Evolutionary conservation across 2,797 vertebrate species (phyloP).

Genomic region (Phoxinus dragarum): DNA sequence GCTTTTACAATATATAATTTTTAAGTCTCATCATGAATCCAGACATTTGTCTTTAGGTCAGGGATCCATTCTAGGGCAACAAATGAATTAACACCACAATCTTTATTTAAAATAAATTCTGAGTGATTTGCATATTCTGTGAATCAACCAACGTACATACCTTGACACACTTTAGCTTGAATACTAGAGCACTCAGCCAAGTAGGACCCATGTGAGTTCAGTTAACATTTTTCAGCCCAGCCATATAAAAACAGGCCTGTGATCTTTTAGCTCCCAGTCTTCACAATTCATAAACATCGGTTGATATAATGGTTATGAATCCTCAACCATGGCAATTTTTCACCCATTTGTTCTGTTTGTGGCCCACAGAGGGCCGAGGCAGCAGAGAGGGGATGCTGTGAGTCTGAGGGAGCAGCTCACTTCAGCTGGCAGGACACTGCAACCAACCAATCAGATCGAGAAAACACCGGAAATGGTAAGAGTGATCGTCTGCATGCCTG

Average conservation of each 20-base stretch:
- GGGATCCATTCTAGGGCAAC: conserved; percentile 24
- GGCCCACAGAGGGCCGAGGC: conserved; percentile 85
- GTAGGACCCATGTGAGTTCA: conserved; percentile 24
- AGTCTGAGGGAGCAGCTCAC: conserved; percentile 87
- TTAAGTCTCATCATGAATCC: conserved; percentile 15
- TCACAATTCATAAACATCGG: not conserved
- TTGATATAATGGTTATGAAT: conserved; percentile 21
- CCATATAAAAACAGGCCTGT: conserved; percentile 36
- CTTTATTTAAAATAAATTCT: conserved; percentile 34
- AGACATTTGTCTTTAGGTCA: conserved; percentile 26
- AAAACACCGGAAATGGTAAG: conserved; percentile 87
- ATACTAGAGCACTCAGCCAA: conserved; percentile 27
- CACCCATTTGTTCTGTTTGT: conserved; percentile 7
- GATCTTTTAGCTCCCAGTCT: conserved; percentile 37
- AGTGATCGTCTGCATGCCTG: not conserved
- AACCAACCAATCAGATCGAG: conserved; percentile 85
- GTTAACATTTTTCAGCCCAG: conserved; percentile 24
- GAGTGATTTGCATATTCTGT: conserved; percentile 20
- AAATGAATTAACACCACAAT: conserved; percentile 33
- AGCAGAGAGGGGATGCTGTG: conserved; percentile 87
- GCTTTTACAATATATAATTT: conserved; percentile 42
- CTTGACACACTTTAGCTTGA: conserved; percentile 37
- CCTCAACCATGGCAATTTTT: not conserved
- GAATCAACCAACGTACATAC: conserved; percentile 21
- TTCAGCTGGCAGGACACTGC: conserved; percentile 85